Evolutionary conservation across 2,797 vertebrate species (phyloP), one percentile per base, ranked within the genome.

Genomic region (Parauchenoglanis ngamensis): DNA sequence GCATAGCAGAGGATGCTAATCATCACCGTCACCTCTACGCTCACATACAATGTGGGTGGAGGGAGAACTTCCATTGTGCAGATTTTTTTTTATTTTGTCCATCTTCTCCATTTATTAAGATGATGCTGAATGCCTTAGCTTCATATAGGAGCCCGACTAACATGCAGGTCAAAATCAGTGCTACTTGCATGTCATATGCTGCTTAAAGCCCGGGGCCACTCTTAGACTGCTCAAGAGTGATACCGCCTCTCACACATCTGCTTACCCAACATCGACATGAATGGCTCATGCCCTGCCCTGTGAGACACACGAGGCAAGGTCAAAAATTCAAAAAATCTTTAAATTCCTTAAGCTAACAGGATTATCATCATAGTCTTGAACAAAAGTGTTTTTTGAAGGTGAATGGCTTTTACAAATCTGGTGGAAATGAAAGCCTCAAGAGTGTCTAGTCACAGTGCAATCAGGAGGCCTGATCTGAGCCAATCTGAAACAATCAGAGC

Each of bases 81-180:
- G 46, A 57, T 73, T 90, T 87, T 82, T 88, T 91, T 92, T 12
- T 25, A 11, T 11, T 52, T 79, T 40, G 31, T 79, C 76, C 28
- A 57, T 78, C 19, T 25, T 80, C 11, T 40, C 19, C 17, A 35
- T 59, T 79, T 23, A 35, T 35, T 35, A 40, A 57, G 54, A 59
- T 12, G 28, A 35, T 57, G 89, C 75, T 81, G 61, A 86, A 89
- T 73, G 89, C 72, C 70, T 91, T 23, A n/a, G 73, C 84, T 82
- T 80, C 72, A 76, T 83, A 90, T 91, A 92, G 79, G 87, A 83
- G 87, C 84, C 92, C 92, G 80, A 90, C 90, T 89, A 92, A 88
- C 89, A 91, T 35, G 91, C 89, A 87, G 65, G 85, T 86, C 87
- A 80, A 79, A 89, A 92, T 80, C 83, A 85, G 90, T 88, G 61